Percentiles rank a stretch among this genome's conserved stretches.
phyloP scores from a whole-genome alignment of 2,888 invertebrate species.

The Thereva unica region DNA sequence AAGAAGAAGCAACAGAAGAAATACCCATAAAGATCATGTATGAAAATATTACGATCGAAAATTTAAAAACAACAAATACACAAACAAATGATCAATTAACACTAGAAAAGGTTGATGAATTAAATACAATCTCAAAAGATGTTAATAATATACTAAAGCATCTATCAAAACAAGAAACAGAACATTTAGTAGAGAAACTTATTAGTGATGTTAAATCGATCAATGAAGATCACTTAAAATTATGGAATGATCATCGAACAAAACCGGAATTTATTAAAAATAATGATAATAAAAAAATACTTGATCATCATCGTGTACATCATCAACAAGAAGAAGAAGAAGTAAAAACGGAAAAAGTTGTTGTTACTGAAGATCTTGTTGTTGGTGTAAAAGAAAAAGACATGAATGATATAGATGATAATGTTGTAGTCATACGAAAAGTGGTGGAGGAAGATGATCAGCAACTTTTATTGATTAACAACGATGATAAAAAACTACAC shows the following conservation, averaged over 20 bases:
- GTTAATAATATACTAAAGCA: conserved; percentile 52
- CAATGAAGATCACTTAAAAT: conserved; percentile 53
- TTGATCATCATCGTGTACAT: neutral
- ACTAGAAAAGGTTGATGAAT: conserved; percentile 51
- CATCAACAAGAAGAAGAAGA: too few relatives aligned
- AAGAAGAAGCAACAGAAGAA: conserved; percentile 40
- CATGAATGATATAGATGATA: neutral
- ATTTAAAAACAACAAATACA: conserved; percentile 7
- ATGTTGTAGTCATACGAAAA: neutral
- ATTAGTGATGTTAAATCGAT: conserved; percentile 53
- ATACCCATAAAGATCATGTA: conserved; percentile 25
- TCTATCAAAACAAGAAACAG: conserved; percentile 46
- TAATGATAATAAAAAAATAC: too few relatives aligned
- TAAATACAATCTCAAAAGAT: conserved; percentile 54
- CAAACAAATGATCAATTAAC: conserved; percentile 9
- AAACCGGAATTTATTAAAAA: neutral
- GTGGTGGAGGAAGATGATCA: neutral
- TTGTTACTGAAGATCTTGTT: neutral
- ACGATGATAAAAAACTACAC: too few relatives aligned
- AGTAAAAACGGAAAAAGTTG: neutral
- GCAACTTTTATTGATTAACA: neutral
- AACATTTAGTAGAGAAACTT: conserved; percentile 49
- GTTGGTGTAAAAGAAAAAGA: neutral
- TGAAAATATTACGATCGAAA: neutral
- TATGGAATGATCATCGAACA: neutral